Base-by-base conservation (phyloP, 64 coral and sea anemone genomes). In the Acropora tenuis region DNA sequence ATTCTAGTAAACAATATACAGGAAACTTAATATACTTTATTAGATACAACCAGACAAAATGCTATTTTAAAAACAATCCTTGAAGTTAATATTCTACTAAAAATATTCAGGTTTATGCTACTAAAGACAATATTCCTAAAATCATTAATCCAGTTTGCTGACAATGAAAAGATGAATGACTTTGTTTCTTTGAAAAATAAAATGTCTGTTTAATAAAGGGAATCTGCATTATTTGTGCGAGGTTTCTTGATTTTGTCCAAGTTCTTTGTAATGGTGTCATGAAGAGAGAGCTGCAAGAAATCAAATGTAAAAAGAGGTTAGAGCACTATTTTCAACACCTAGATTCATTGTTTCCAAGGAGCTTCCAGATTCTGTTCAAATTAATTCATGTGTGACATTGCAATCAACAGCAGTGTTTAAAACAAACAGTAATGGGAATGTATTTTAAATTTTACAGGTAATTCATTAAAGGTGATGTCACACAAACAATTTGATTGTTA, bases 201-300 rank as follows among this genome's bases (percentile, higher is more conserved):
- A 42, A 15, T 3, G 0, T 58, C 2, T 4, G 0, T 77, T 98
- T 86, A 99, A 83, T 99, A 99, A 16, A 99, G 76, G 8, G 97
- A 93, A 69, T 99, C 97, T n/a, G 92, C 91, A 78, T 99, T 96
- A 50, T 93, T 96, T 5, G 97, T 91, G n/a, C 97, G 91, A 74
- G 97, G 97, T 74, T 99, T 99, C 88, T 99, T 99, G 84, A 99
- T 99, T 69, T 99, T 99, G 52, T 99, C 97, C 75, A 99, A 48
- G 65, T 99, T 99, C 86, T 99, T 99, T 78, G 97, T 99, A 42
- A 99, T 99, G 60, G 94, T 95, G 60, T 99, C 97, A 90, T 99
- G 97, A 20, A 99, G 94, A 55, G 90, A 95, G 45, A 99, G 79
- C 97, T 99, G 79, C 13, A 88, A 93, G 75, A 18, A 20, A 18